These are phyloP conservation scores for Serranus cabrilla DNA, from an alignment of 2,797 vertebrate species.

Conservation along the genomic window DNA sequence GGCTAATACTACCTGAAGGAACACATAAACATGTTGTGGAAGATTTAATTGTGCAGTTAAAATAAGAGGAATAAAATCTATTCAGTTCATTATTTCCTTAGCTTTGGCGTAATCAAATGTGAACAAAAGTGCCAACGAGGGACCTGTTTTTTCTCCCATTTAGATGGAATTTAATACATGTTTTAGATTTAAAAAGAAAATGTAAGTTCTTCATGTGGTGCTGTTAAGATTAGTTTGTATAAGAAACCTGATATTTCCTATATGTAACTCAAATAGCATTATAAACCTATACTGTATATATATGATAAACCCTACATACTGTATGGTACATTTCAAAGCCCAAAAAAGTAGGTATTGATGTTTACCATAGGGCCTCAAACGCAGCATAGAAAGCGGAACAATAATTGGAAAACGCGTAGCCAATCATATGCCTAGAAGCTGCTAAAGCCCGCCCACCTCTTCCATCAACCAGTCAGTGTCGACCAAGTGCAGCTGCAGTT, in stretches of 20 bases:
- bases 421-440: conserved; percentile 56
- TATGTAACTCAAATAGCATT: neutral
- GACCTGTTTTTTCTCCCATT: neutral
- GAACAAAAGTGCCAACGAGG: neutral
- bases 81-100: neutral
- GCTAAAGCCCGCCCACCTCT: conserved; percentile 49
- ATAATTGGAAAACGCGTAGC: conserved; percentile 46
- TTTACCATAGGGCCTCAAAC: conserved; percentile 19
- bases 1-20: neutral
- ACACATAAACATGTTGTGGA: neutral
- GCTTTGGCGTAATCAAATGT: neutral
- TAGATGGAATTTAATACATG: neutral
- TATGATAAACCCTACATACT: too few species aligned
- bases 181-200: neutral
- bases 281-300: too few species aligned
- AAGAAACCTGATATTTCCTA: neutral
- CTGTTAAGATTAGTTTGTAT: neutral
- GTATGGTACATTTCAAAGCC: too few species aligned
- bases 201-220: neutral
- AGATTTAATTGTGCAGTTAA: neutral
- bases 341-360: neutral
- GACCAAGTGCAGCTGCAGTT: conserved; percentile 63
- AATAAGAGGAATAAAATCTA: too few species aligned
- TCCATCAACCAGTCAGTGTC: conserved; percentile 67
- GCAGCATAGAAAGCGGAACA: conserved; percentile 32